phyloP scores from a whole-genome alignment of 2,113 vertebrate genomes.

The Mastomys natalensis region DNA sequence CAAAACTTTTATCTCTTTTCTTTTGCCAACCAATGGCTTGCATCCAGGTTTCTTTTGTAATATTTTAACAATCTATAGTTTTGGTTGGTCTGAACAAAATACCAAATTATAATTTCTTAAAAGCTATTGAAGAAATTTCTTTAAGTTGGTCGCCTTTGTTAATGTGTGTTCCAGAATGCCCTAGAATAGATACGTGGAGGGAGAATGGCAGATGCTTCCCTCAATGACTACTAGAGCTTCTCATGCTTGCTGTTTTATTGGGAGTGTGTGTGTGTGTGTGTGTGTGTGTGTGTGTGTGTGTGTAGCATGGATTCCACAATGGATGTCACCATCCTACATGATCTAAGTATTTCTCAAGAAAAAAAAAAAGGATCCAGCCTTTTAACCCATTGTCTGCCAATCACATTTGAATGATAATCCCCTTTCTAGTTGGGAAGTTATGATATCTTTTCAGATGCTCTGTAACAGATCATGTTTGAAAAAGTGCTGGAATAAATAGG shows the following conservation, averaged over 20 bases:
- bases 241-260: not conserved
- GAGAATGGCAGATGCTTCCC: not conserved
- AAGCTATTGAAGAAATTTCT: not conserved
- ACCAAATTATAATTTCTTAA: conserved; percentile 27
- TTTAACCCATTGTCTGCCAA: conserved; percentile 42
- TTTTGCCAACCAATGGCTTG: conserved; percentile 32
- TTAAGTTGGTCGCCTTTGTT: not conserved
- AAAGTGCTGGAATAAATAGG: not conserved
- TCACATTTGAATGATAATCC: not conserved
- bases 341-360: not conserved
- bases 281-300: not conserved
- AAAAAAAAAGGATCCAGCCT: not conserved
- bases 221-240: not conserved
- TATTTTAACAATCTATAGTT: conserved; percentile 37
- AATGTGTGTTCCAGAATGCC: not conserved
- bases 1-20: not conserved
- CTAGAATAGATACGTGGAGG: not conserved
- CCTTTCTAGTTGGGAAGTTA: not conserved
- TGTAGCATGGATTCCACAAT: not conserved
- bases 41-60: conserved; percentile 42
- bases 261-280: not conserved
- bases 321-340: not conserved
- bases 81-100: conserved; percentile 39
- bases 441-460: not conserved
- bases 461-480: not conserved